These are phyloP conservation scores for Cariama cristata DNA, from an alignment of 2,113 vertebrate species.

Conservation along the genomic window DNA sequence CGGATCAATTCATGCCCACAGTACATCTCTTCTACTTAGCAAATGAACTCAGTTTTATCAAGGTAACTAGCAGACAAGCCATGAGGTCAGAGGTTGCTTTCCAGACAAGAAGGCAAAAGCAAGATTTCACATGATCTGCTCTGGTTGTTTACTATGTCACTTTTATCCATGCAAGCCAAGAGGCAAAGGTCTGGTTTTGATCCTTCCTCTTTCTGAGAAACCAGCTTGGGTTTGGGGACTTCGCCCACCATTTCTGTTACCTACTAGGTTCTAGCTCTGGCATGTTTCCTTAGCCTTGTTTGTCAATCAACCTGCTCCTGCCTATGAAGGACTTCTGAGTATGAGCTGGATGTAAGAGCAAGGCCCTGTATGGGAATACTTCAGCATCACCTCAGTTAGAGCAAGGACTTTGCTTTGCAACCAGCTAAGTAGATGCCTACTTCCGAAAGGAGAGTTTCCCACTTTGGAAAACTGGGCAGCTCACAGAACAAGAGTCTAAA, in stretches of 20 bases:
- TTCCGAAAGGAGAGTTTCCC: not conserved
- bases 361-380: not conserved
- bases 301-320: not conserved
- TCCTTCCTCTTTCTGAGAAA: not conserved
- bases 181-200: not conserved
- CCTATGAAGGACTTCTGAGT: accelerated
- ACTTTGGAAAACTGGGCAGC: not conserved
- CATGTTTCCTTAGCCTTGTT: not conserved
- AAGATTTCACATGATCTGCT: not conserved
- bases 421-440: not conserved
- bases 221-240: not conserved
- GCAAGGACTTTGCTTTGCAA: not conserved
- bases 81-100: not conserved
- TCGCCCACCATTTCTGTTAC: accelerated
- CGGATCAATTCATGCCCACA: not conserved
- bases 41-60: not conserved
- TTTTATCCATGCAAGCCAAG: not conserved
- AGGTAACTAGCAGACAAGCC: not conserved
- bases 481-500: not conserved
- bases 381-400: accelerated
- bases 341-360: not conserved
- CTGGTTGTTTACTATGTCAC: not conserved
- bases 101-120: too few relatives aligned
- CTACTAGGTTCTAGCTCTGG: not conserved
- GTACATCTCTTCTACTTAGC: not conserved